Conservation (phyloP, 2,888 invertebrate species). For the Halocaridina rubra region DNA sequence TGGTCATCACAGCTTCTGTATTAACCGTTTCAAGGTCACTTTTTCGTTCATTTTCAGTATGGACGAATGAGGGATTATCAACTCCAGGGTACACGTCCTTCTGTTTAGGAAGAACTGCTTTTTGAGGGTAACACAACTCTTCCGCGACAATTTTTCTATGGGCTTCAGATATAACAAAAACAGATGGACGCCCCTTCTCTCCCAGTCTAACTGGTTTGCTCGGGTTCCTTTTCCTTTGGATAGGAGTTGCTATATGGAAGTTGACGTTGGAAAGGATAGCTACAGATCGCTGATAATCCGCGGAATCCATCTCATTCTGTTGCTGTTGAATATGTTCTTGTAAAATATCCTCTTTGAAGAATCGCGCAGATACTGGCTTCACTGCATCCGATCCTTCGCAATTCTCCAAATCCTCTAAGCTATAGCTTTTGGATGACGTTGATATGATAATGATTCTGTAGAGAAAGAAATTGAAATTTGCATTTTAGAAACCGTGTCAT, state of each 20-base stretch:
- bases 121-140: conserved; percentile 34
- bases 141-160: conserved; percentile 16
- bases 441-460: conserved; percentile 49
- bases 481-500: background rate
- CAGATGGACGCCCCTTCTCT: background rate
- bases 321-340: background rate
- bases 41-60: background rate
- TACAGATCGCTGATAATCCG: background rate
- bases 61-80: conserved; percentile 18
- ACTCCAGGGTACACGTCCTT: background rate
- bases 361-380: conserved; percentile 11
- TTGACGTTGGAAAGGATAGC: conserved; percentile 42
- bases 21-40: background rate
- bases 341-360: conserved; percentile 7
- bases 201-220: background rate
- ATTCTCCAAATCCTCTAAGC: conserved; percentile 21
- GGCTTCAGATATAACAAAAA: background rate
- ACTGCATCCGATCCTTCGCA: conserved; percentile 14
- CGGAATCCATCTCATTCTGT: background rate
- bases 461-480: background rate
- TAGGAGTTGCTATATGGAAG: conserved; percentile 45
- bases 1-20: background rate
- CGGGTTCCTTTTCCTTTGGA: background rate
- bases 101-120: background rate
- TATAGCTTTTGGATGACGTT: conserved; percentile 45